Evolutionary conservation across 2,888 invertebrate genomes (phyloP).

Genomic region (Troides oblongomaculatus): DNA sequence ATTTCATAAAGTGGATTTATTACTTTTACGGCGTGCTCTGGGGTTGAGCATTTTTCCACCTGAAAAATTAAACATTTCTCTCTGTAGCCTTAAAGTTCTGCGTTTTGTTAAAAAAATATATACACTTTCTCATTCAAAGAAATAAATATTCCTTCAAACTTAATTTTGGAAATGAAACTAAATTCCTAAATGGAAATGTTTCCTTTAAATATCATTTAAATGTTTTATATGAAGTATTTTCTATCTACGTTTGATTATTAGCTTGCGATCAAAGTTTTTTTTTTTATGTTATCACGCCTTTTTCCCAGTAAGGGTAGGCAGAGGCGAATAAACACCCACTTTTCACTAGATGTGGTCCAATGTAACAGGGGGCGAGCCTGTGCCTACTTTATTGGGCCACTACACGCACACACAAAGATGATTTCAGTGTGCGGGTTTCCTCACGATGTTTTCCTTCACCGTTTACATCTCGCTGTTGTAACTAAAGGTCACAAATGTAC

Average conservation of each 20-base stretch:
- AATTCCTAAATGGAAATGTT: neutral
- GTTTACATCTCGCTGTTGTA: too few relatives aligned
- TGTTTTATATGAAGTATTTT: neutral
- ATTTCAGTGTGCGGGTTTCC: too few relatives aligned
- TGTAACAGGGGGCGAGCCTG: too few relatives aligned
- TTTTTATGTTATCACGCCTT: too few relatives aligned
- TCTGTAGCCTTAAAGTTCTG: neutral
- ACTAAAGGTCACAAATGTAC: too few relatives aligned
- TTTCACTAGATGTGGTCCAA: too few relatives aligned
- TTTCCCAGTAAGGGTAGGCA: too few relatives aligned
- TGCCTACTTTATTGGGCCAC: too few relatives aligned
- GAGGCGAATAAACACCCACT: too few relatives aligned
- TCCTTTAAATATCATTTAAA: neutral
- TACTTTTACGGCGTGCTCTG: neutral
- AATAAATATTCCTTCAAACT: neutral
- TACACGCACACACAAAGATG: too few relatives aligned
- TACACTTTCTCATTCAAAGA: neutral
- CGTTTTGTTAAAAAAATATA: neutral
- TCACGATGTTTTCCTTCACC: too few relatives aligned
- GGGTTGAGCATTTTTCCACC: neutral
- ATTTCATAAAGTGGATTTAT: slow-evolving; percentile 12
- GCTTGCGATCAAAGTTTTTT: neutral
- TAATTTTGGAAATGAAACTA: neutral
- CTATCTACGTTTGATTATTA: neutral
- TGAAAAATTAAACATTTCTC: slow-evolving; percentile 6